Percentiles rank a stretch among this genome's conserved stretches.
Evolutionary conservation across 2,797 vertebrate genomes (phyloP).

Genomic region (Tenualosa thibaudeaui): DNA sequence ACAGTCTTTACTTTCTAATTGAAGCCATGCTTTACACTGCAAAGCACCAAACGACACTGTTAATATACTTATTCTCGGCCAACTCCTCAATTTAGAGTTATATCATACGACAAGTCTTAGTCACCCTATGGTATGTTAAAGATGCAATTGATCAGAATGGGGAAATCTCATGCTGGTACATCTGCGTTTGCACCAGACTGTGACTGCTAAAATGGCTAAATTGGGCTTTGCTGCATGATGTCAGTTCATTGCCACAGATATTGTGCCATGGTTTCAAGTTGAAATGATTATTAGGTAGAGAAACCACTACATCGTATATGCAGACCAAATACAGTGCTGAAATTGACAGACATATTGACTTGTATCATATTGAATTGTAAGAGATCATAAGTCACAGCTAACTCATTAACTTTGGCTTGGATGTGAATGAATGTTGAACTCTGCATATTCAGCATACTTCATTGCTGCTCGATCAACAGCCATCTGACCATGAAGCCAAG

Average conservation of each 20-base stretch:
- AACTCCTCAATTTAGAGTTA: neutral
- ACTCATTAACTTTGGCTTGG: too few species aligned
- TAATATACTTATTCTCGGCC: neutral
- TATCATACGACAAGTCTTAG: neutral
- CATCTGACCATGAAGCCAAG: neutral
- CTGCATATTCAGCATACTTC: too few species aligned
- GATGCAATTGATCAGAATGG: too few species aligned
- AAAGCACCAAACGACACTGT: neutral
- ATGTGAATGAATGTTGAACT: too few species aligned
- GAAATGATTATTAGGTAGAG: neutral
- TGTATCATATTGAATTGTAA: neutral
- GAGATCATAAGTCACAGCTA: too few species aligned
- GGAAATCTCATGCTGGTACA: too few species aligned
- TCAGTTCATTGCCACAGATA: too few species aligned
- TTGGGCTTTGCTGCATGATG: too few species aligned
- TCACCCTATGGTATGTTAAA: neutral
- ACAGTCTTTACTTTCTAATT: neutral
- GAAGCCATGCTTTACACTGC: neutral
- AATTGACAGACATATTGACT: too few species aligned
- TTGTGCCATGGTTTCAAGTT: neutral
- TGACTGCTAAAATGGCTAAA: too few species aligned
- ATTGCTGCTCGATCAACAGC: too few species aligned
- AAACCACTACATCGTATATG: neutral
- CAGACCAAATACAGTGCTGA: neutral
- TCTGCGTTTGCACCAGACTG: too few species aligned